Conservation (phyloP, 2,797 vertebrate species). For the Peromyscus nudipes region DNA sequence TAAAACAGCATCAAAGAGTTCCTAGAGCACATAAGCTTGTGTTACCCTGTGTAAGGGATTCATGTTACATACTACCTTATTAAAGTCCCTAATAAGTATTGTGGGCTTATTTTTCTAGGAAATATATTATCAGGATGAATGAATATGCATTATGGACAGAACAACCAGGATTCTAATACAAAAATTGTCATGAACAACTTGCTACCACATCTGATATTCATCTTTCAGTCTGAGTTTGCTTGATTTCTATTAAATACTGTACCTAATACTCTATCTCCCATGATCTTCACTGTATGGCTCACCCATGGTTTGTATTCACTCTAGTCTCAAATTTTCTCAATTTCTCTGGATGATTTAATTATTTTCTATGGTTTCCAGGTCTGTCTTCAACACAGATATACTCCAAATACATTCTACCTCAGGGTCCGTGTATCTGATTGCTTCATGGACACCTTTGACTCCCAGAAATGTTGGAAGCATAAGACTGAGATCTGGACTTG, state of each 20-base stretch:
- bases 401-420: neutral
- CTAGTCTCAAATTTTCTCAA: neutral
- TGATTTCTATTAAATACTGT: conserved; percentile 13
- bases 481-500: neutral
- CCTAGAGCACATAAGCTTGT: neutral
- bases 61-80: neutral
- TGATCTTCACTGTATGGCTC: neutral
- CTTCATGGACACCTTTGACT: neutral
- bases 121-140: conserved; percentile 13
- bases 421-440: neutral
- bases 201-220: neutral
- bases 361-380: neutral
- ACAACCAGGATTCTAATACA: neutral
- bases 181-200: neutral
- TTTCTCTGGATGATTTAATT: conserved; percentile 24
- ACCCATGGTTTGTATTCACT: conserved; percentile 10
- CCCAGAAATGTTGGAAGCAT: neutral
- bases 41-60: neutral
- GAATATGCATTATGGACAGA: neutral
- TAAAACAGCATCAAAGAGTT: neutral
- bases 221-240: conserved; percentile 6
- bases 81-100: conserved; percentile 13
- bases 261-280: neutral
- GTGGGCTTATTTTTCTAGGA: neutral
- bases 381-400: neutral